phyloP scores from a whole-genome alignment of 2,113 vertebrate genomes.

The Nestor notabilis region DNA sequence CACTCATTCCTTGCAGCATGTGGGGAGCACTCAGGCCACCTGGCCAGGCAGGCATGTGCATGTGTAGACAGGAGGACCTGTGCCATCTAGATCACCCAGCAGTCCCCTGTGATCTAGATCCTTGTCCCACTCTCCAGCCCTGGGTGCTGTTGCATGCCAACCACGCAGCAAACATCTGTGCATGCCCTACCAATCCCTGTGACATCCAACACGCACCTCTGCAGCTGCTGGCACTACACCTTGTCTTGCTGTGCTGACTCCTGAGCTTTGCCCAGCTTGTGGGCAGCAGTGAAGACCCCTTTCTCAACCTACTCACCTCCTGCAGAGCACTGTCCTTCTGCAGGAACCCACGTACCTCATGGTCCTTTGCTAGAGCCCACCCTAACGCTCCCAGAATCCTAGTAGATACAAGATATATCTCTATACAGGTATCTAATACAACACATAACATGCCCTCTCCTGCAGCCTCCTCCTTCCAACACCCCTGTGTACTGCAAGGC shows the following conservation, averaged over 20 bases:
- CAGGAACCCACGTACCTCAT: neutral
- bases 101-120: neutral
- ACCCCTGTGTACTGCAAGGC: neutral
- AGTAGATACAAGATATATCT: fast-evolving
- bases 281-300: neutral
- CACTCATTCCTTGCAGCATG: neutral
- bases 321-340: neutral
- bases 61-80: neutral
- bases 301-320: neutral
- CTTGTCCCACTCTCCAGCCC: neutral
- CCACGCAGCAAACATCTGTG: fast-evolving
- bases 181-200: fast-evolving
- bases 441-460: neutral
- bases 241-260: neutral
- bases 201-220: neutral
- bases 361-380: neutral
- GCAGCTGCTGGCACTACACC: neutral
- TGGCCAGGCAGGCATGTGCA: neutral
- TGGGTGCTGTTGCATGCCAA: fast-evolving
- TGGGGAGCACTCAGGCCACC: neutral
- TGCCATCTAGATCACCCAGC: neutral
- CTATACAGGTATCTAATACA: neutral
- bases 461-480: neutral
- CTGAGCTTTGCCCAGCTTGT: neutral
- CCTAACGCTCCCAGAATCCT: neutral